Evolutionary conservation across 2,797 vertebrate species (phyloP).

Genomic region (Onychomys leucogaster): DNA sequence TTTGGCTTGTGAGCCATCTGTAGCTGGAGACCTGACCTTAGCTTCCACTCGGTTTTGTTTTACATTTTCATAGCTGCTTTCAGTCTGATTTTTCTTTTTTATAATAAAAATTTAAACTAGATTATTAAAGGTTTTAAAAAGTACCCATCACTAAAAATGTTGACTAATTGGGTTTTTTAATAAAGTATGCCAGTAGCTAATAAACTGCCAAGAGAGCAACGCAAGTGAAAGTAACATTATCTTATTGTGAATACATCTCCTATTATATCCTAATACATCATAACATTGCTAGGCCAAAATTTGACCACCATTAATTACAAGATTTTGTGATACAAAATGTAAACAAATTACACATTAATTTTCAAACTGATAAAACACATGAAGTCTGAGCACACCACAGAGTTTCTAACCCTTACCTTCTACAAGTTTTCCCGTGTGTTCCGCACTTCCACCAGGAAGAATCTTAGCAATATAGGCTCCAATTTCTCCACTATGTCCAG

Average conservation of each 20-base stretch:
- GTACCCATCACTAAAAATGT: background rate
- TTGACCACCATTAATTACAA: background rate
- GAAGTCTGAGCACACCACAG: background rate
- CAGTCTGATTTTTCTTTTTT: background rate
- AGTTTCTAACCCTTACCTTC: slow-evolving; percentile 92
- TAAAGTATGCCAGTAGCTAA: background rate
- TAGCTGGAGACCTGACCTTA: slow-evolving; percentile 15
- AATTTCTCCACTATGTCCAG: slow-evolving; percentile 94
- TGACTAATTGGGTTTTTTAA: slow-evolving; percentile 27
- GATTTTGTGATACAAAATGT: background rate
- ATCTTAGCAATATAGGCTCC: slow-evolving; percentile 98
- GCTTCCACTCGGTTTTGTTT: background rate
- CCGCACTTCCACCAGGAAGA: slow-evolving; percentile 94
- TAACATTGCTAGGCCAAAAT: background rate
- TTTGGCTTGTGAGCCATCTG: background rate
- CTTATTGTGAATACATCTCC: background rate
- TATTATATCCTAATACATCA: background rate
- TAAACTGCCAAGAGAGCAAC: slow-evolving; percentile 56
- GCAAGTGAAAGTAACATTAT: slow-evolving; percentile 54
- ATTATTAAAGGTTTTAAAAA: slow-evolving; percentile 4
- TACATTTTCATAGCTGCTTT: background rate
- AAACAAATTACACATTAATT: background rate
- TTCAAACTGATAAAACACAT: background rate
- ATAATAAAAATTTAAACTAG: background rate
- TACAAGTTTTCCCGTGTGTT: slow-evolving; percentile 93